Conservation (phyloP, 2,888 invertebrate genomes). For the Urechis unicinctus region DNA sequence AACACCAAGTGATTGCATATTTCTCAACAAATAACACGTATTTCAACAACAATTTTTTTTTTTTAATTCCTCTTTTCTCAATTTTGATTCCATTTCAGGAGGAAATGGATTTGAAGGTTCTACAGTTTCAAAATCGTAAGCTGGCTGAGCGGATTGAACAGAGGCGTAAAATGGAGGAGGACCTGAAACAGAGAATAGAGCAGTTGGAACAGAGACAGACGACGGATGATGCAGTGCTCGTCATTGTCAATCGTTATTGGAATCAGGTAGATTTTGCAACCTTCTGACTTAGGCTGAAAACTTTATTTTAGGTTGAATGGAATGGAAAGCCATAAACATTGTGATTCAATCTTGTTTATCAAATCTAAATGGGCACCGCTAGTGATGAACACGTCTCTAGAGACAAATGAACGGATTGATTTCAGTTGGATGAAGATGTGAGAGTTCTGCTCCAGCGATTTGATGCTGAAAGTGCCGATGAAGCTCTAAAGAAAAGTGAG, state of each 20-base stretch:
- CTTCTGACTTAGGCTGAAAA: too few relatives aligned
- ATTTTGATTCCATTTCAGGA: slow-evolving; percentile 59
- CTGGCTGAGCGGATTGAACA: slow-evolving; percentile 60
- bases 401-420: slow-evolving; percentile 2
- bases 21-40: not conserved
- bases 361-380: too few relatives aligned
- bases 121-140: slow-evolving; percentile 96
- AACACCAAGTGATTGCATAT: too few relatives aligned
- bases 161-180: slow-evolving; percentile 42
- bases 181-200: slow-evolving; percentile 54
- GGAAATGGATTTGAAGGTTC: slow-evolving; percentile 94
- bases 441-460: slow-evolving; percentile 87
- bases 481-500: slow-evolving; percentile 76
- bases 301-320: too few relatives aligned
- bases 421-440: slow-evolving; percentile 84
- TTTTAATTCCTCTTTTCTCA: not conserved
- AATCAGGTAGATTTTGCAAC: slow-evolving; percentile 43
- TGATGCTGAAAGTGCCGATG: slow-evolving; percentile 80
- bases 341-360: too few relatives aligned
- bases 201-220: slow-evolving; percentile 80
- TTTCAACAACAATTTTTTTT: not conserved
- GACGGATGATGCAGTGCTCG: slow-evolving; percentile 92
- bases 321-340: too few relatives aligned
- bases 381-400: not conserved
- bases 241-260: slow-evolving; percentile 80